Conservation (phyloP, 2,113 vertebrate genomes). For the Cathartes aura region DNA sequence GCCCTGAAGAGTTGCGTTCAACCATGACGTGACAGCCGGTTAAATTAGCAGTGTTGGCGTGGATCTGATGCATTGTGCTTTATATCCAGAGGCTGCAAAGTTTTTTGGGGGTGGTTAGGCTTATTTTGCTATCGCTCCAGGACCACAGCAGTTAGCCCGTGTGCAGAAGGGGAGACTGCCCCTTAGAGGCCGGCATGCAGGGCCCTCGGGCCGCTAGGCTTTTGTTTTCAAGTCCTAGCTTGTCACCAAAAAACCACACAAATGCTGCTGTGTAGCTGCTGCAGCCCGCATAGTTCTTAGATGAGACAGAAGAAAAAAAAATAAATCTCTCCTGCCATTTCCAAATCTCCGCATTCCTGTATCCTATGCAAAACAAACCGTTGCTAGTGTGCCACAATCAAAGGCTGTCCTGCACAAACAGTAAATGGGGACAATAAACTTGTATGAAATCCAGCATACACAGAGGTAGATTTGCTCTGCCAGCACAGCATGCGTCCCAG, state of each 20-base stretch:
- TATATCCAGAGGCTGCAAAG: neutral
- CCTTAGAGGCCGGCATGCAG: neutral
- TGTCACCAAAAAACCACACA: neutral
- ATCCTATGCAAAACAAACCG: neutral
- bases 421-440: neutral
- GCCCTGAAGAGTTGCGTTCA: fast-evolving
- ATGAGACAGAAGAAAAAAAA: neutral
- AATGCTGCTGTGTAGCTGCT: neutral
- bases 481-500: neutral
- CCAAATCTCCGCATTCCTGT: neutral
- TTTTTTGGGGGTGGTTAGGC: neutral
- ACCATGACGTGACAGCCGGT: fast-evolving
- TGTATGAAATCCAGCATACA: fast-evolving
- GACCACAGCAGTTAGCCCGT: fast-evolving
- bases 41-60: fast-evolving
- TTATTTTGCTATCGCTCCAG: neutral
- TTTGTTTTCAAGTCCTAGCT: neutral
- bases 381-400: neutral
- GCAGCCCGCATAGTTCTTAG: neutral
- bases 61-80: neutral
- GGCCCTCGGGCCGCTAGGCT: neutral
- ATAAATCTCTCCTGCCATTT: neutral
- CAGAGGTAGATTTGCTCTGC: fast-evolving
- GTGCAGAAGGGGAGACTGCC: neutral
- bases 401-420: neutral